Conservation (phyloP, 2,888 invertebrate genomes). For the Philonicus albiceps region DNA sequence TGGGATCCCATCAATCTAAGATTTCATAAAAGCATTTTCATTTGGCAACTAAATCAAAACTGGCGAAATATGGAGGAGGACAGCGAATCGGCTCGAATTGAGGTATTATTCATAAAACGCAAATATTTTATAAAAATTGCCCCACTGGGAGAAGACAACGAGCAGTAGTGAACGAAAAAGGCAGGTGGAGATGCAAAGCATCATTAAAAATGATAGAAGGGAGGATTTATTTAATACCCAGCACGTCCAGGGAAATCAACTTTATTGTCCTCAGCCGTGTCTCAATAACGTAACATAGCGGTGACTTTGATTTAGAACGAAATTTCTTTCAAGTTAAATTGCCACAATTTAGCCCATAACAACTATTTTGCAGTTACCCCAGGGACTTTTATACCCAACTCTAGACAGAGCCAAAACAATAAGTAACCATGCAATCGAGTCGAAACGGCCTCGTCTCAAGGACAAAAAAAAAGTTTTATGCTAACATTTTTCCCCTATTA, state of each 20-base stretch:
- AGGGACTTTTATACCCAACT: neutral
- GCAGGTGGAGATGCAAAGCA: conserved; percentile 16
- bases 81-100: neutral
- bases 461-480: neutral
- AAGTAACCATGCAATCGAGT: neutral
- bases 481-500: neutral
- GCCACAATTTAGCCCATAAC: neutral
- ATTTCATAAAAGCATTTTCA: neutral
- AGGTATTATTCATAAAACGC: neutral
- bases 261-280: neutral
- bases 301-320: neutral
- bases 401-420: neutral
- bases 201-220: conserved; percentile 13
- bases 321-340: neutral
- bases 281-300: neutral
- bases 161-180: neutral
- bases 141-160: neutral
- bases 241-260: conserved; percentile 23
- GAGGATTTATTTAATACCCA: conserved; percentile 11
- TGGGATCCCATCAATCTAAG: neutral
- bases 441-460: neutral
- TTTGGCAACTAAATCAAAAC: neutral
- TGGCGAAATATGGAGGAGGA: neutral
- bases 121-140: neutral
- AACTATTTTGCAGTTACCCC: neutral